Percentiles rank a stretch among this genome's conserved stretches.
Evolutionary conservation across 2,888 invertebrate species (phyloP).

Genomic region (Trichopria drosophilae): DNA sequence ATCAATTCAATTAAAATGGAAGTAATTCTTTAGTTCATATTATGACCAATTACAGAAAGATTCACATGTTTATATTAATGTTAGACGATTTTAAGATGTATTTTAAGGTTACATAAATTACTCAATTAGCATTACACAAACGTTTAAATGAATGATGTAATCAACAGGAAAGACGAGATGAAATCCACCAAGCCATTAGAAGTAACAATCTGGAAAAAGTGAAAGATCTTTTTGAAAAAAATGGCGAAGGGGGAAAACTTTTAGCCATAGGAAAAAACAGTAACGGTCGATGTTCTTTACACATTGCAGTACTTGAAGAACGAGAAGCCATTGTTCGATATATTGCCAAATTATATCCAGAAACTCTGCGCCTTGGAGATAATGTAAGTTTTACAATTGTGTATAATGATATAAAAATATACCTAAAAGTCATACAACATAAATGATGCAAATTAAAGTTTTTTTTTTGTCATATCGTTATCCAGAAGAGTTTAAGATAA

Average conservation of each 20-base stretch:
- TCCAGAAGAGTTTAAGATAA: too few species aligned
- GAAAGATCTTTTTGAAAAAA: conserved; percentile 61
- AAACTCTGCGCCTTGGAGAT: conserved; percentile 76
- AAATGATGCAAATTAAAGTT: neutral
- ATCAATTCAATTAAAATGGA: too few species aligned
- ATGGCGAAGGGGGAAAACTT: conserved; percentile 62
- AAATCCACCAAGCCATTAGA: conserved; percentile 74
- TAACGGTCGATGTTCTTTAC: conserved; percentile 78
- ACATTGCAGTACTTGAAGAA: conserved; percentile 84
- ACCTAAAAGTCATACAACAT: neutral
- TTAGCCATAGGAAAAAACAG: conserved; percentile 68
- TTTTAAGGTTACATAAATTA: too few species aligned
- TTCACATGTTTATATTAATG: too few species aligned
- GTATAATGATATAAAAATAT: neutral
- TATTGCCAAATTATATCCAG: conserved; percentile 73
- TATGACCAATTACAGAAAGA: too few species aligned
- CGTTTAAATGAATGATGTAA: too few species aligned
- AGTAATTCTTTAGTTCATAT: neutral
- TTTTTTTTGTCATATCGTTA: neutral
- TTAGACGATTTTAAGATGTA: too few species aligned
- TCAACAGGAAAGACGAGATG: conserved; percentile 78
- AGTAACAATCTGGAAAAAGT: conserved; percentile 67
- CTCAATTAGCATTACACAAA: too few species aligned
- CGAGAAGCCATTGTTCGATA: conserved; percentile 79
- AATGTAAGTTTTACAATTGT: conserved; percentile 67